Conservation (phyloP, 2,888 invertebrate species). For the Bellardia pandia region DNA sequence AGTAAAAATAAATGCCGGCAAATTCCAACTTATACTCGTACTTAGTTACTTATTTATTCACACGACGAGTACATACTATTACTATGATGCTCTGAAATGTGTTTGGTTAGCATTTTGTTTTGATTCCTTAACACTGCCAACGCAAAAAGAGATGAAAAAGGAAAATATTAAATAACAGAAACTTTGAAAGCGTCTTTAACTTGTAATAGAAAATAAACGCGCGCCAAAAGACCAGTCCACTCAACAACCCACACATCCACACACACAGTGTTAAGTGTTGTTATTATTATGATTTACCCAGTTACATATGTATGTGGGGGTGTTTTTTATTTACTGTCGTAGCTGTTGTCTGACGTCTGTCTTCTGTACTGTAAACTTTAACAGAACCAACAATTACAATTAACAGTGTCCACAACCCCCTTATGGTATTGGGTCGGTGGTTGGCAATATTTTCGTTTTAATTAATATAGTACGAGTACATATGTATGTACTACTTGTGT, state of each 20-base stretch:
- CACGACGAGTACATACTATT: neutral
- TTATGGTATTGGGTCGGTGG: slow-evolving; percentile 3
- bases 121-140: slow-evolving; percentile 55
- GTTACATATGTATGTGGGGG: neutral
- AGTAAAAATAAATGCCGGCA: slow-evolving; percentile 66
- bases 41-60: slow-evolving; percentile 21
- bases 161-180: slow-evolving; percentile 11
- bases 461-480: neutral
- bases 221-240: slow-evolving; percentile 50
- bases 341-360: neutral
- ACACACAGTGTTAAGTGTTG: neutral
- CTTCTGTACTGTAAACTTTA: slow-evolving; percentile 34
- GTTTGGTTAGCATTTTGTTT: slow-evolving; percentile 56
- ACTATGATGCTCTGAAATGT: slow-evolving; percentile 44
- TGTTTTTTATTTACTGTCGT: neutral
- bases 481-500: neutral
- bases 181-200: neutral
- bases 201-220: slow-evolving; percentile 26
- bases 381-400: slow-evolving; percentile 53
- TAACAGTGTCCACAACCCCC: slow-evolving; percentile 58
- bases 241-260: slow-evolving; percentile 37
- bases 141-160: neutral
- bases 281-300: neutral
- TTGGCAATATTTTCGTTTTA: neutral
- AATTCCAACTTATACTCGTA: slow-evolving; percentile 55